Evolutionary conservation across 1,140 invertebrate species (phyloP), one percentile per base, ranked within the genome.

Genomic region (Drosophila miranda): DNA sequence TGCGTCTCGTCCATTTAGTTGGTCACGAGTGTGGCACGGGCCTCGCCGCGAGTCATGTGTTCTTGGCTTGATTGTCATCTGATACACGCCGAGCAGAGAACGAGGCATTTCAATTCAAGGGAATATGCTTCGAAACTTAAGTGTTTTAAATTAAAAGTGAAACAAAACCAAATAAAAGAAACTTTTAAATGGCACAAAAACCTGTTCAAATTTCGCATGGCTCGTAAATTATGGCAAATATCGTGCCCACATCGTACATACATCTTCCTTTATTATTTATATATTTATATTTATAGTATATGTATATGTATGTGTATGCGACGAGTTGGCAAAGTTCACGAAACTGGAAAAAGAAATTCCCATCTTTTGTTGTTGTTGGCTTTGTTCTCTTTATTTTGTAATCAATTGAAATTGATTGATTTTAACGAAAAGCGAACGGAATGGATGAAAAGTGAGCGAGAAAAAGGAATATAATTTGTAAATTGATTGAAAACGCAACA

Each of bases 381-480:
- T 42, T 50, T 8, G 30, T 8, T 66, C 9, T 53, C 6, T 23
- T 48, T 78, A 2, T 30, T 53, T 79, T 68, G 50, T 43, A 34
- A 21, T 77, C 69, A 86, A 86, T 86, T 86, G 82, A 78, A 75
- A 59, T 87, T 86, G 82, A 86, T 87, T 87, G 81, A 81, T 86
- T 87, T 76, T 78, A 80, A 84, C 80, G 61, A 84, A 79, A 76
- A 69, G 62, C 57, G 45, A 57, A 64, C 43, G 26, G 67, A 46
- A 66, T 53, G 13, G 26, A 6, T 46, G 19, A 46, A 66, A 66
- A 54, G 41, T 44, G 44, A 41, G 41, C 45, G 19, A 46, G n/a
- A 58, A 45, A 52, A 9, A 9, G 30, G 9, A 9, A 9, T 49
- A 38, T 63, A 75, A 79, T 67, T 69, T 70, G 55, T 63, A 53